Base-by-base conservation (phyloP, 2,888 invertebrate species). In the Acanthosepion esculentum region DNA sequence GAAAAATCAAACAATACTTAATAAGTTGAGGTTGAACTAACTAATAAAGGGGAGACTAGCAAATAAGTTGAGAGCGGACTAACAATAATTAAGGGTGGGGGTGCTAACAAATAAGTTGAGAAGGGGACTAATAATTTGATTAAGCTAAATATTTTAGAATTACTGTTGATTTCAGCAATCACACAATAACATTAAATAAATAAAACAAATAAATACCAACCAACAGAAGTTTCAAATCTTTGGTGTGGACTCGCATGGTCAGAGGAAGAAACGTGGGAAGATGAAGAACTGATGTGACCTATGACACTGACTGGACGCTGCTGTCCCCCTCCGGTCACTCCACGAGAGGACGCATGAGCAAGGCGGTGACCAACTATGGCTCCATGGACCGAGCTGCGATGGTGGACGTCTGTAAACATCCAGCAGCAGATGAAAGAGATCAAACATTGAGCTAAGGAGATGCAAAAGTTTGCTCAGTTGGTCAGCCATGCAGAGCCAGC, bases 391-490 rank as follows among this genome's bases (percentile, higher is more conserved):
- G 55, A 91, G 48, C n/a, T 91, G 50, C 91, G 91, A 91, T 94
- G 91, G 48, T 29, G 94, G 94, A 94, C 91, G 94, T 91, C 94
- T 94, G 94, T 91, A 94, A 94, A 94, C 59, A 94, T 59, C 91
- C 48, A 94, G 91, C 48, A 48, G 26, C 78, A 94, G 33, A 78
- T 50, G 53, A 93, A 50, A 92, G 6, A 48, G 29, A 18, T 93
- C 29, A 93, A 33, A 78, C 12, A 33, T 3, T 78, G 78, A 78
- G 12, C 78, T 78, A n/a, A n/a, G 5, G n/a, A 78, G 78, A 78
- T n/a, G n/a, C 15, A 78, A n/a, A n/a, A 12, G n/a, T n/a, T 78
- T n/a, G 3, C 4, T 12, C n/a, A 18, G n/a, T 78, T 33, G 78
- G 78, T 78, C 78, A 78, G 78, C 78, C 78, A 78, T 78, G 78